A percentile compares a stretch with the other conserved stretches of the same genome.
These are phyloP conservation scores for Zosterops japonicus DNA, from an alignment of 2,113 vertebrate genomes.

Conservation along the genomic window DNA sequence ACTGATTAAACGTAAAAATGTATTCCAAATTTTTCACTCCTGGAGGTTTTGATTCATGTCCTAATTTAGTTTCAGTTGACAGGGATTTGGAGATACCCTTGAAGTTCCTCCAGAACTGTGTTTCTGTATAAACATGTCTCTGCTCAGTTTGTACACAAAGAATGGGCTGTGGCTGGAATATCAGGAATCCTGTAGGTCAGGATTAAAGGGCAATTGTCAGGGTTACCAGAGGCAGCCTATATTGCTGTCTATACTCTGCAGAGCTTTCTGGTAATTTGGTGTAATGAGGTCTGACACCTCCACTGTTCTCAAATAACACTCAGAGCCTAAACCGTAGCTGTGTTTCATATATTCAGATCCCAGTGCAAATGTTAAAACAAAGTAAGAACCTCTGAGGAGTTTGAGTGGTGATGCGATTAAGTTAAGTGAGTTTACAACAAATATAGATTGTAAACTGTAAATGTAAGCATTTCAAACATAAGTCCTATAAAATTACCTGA, in stretches of 20 bases:
- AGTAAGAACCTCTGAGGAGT: neutral
- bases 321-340: fast-evolving
- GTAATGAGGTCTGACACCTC: constrained; percentile 13
- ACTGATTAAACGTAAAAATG: neutral
- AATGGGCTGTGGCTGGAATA: constrained; percentile 51
- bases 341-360: neutral
- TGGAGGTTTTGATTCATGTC: neutral
- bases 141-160: neutral
- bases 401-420: neutral
- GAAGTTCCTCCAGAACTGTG: neutral
- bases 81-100: neutral
- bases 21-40: neutral
- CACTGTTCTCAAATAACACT: neutral
- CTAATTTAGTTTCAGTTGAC: neutral
- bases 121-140: neutral
- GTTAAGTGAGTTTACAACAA: neutral
- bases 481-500: neutral
- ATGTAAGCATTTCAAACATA: neutral
- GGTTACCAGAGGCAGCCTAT: constrained; percentile 35
- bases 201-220: constrained; percentile 58
- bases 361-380: neutral
- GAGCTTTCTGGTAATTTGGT: neutral
- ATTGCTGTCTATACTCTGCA: neutral
- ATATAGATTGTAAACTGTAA: neutral
- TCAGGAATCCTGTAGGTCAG: constrained; percentile 66